Evolutionary conservation across 2,797 vertebrate genomes (phyloP).

Genomic region (Pelochelys cantorii): DNA sequence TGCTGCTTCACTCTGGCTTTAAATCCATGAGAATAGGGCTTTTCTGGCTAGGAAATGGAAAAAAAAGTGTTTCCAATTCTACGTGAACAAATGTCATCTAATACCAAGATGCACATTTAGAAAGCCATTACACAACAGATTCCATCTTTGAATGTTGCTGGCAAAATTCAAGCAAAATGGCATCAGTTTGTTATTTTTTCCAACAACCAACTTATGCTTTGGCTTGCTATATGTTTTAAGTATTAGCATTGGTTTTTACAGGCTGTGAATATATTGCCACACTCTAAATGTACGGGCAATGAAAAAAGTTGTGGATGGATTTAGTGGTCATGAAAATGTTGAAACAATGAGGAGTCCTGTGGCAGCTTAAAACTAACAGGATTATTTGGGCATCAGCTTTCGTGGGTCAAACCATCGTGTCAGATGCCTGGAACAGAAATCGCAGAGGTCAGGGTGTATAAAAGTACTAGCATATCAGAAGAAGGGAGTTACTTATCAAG

Average conservation of each 20-base stretch:
- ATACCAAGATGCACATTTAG: too few species aligned
- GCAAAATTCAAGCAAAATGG: not conserved
- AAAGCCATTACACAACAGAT: not conserved
- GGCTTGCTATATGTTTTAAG: not conserved
- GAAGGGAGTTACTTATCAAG: too few species aligned
- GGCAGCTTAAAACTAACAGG: too few species aligned
- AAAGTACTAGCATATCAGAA: too few species aligned
- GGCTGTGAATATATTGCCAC: not conserved
- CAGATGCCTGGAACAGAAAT: too few species aligned
- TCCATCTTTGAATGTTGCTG: not conserved
- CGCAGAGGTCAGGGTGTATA: too few species aligned
- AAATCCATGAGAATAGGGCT: fast-evolving
- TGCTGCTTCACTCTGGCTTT: not conserved
- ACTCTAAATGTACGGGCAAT: not conserved
- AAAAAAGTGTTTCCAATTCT: not conserved
- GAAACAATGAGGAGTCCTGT: too few species aligned
- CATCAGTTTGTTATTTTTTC: not conserved
- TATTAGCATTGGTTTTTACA: not conserved
- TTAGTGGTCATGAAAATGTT: not conserved
- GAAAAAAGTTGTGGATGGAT: not conserved
- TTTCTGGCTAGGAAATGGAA: not conserved
- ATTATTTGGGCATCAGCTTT: too few species aligned
- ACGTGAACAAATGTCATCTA: not conserved
- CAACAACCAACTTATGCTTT: not conserved
- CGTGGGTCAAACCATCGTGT: too few species aligned